Evolutionary conservation across 2,888 invertebrate species (phyloP), one percentile per base, ranked within the genome.

Genomic region (Diaperis boleti): DNA sequence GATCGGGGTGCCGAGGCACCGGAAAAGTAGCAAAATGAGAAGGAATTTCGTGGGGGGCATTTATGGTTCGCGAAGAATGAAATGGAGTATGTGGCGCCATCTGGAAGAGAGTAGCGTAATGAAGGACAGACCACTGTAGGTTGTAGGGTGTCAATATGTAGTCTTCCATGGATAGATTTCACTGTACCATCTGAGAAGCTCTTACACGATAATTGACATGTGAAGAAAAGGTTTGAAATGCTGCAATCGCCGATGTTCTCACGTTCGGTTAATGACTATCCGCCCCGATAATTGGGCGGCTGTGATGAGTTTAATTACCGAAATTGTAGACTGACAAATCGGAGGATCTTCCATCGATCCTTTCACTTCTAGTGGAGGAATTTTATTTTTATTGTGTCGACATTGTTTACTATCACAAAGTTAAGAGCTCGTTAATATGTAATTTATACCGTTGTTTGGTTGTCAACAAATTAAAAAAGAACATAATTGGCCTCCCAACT

Each of bases 161-260:
- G n/a, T n/a, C n/a, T n/a, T n/a, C n/a, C n/a, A n/a, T n/a, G n/a
- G n/a, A n/a, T n/a, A n/a, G n/a, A n/a, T n/a, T n/a, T n/a, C n/a
- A n/a, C n/a, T n/a, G n/a, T n/a, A n/a, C n/a, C n/a, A n/a, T n/a
- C n/a, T n/a, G n/a, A n/a, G n/a, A n/a, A n/a, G n/a, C n/a, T n/a
- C n/a, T n/a, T n/a, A 2, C 26, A n/a, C 26, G 6, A n/a, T 26
- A 26, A 26, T 26, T 26, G 26, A 26, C 26, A 26, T 26, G 26
- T 26, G 26, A 26, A 26, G 26, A n/a, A 33, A 39, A 39, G 39
- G 39, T 39, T 39, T 39, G 39, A 13, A 17, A 39, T 39, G 39
- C 39, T 39, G 39, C 39, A 39, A 39, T 17, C 14, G 14, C 11
- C 8, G 1, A 39, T 2, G 39, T 39, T 39, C 39, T 39, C 39